A percentile compares a stretch with the other conserved stretches of the same genome.
Evolutionary conservation across 2,888 invertebrate genomes (phyloP).

Genomic region (Lasioglossum marginatum): DNA sequence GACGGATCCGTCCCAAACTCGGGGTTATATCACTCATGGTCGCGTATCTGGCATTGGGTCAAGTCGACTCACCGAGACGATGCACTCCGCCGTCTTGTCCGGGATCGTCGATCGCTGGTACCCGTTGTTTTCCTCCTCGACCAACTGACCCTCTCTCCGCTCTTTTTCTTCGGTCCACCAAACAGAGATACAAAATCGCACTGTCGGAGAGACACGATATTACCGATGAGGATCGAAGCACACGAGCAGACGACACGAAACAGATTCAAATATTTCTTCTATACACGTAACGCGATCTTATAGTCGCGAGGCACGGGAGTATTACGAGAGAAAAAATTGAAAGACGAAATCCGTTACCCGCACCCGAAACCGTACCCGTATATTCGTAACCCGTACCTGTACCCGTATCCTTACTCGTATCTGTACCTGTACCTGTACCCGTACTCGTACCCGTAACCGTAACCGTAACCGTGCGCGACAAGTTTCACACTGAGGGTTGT

Average conservation of each 20-base stretch:
- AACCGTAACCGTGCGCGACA: slow-evolving; percentile 55
- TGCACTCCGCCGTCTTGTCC: slow-evolving; percentile 40
- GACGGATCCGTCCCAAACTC: background rate
- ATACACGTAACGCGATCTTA: background rate
- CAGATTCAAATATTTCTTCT: background rate
- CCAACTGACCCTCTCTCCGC: background rate
- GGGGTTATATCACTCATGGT: slow-evolving; percentile 52
- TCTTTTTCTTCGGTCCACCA: background rate
- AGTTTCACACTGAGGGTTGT: slow-evolving; percentile 69
- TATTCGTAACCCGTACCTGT: background rate
- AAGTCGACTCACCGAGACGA: slow-evolving; percentile 57
- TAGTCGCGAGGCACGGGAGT: background rate
- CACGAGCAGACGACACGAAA: slow-evolving; percentile 20
- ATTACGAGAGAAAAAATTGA: background rate
- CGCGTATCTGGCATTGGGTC: slow-evolving; percentile 50
- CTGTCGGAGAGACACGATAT: slow-evolving; percentile 5
- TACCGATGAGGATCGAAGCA: background rate
- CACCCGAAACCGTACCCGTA: background rate
- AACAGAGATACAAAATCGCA: slow-evolving; percentile 19
- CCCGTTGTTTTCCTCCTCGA: slow-evolving; percentile 11
- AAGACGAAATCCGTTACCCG: background rate
- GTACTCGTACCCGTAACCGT: background rate
- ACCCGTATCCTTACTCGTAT: background rate
- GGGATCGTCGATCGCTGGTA: slow-evolving; percentile 16
- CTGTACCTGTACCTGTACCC: background rate